Base-by-base conservation (phyloP, 2,888 invertebrate species). In the Scaeva pyrastri region DNA sequence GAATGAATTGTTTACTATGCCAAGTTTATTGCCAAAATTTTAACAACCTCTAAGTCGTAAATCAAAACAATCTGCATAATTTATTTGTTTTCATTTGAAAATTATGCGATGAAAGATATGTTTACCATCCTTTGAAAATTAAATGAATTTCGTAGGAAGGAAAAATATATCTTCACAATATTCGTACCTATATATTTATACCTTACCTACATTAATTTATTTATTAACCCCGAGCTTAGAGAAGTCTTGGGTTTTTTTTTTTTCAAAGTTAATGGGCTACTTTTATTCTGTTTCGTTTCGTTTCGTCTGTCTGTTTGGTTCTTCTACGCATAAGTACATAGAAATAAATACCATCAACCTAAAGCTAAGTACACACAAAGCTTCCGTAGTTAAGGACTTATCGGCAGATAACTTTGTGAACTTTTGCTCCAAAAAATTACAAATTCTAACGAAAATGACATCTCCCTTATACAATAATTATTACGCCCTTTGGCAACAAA, bases 391-490 rank as follows among this genome's bases (percentile, higher is more conserved):
- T 48, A 72, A 58, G 41, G 76, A 77, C 77, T 82, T 77, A 77
- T 73, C 82, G 60, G 45, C 41, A 48, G 72, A 82, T 68, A 77
- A 62, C 82, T 82, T 60, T 66, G 16, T 68, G 64, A 80, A 52
- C 60, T 73, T 60, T 64, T 62, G 36, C 68, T 66, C 14, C 56
- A 31, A 71, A 31, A 71, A 79, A 73, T 79, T 64, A 79, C 52
- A 74, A 68, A 52, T 74, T 41, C 66, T 70, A 60, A 82, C 68
- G 26, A 74, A 74, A 70, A 84, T 79, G 83, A 79, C 83, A 84
- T 84, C 70, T 79, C 16, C 55, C 56, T n/a, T 52, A 31, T 31
- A 72, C 80, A 66, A 64, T 85, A 66, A 64, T 85, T 73, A 73
- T 68, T 81, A 62, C 50, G 71, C 62, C 81, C 81, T 81, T 70